A percentile compares a stretch with the other conserved stretches of the same genome.
Conservation (phyloP, 2,888 invertebrate genomes). For the Ceramica pisi region DNA sequence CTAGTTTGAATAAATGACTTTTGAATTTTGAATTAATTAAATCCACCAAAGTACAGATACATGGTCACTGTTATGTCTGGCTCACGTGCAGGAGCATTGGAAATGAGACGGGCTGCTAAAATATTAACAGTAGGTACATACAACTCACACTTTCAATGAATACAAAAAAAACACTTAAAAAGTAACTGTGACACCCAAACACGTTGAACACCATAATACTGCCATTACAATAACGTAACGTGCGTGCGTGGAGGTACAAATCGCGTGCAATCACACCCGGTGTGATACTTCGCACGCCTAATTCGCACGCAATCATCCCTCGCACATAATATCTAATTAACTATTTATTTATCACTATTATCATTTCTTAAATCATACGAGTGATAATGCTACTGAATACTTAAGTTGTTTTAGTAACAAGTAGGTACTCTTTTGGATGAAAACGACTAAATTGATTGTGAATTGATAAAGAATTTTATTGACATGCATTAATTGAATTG, state of each 20-base stretch:
- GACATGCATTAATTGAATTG: too few relatives aligned
- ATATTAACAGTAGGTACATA: background rate
- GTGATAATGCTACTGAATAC: background rate
- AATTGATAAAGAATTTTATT: too few relatives aligned
- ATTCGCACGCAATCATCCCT: constrained; percentile 79
- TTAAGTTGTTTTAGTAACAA: background rate
- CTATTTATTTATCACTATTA: constrained; percentile 50
- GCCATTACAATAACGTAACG: constrained; percentile 38
- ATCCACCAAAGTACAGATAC: too few relatives aligned
- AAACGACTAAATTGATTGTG: too few relatives aligned
- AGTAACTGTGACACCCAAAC: constrained; percentile 60
- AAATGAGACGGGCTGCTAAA: background rate
- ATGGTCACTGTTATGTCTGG: too few relatives aligned
- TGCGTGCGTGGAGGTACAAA: constrained; percentile 70
- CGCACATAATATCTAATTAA: constrained; percentile 53
- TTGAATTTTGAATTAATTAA: too few relatives aligned
- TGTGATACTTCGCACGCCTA: constrained; percentile 84
- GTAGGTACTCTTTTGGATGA: too few relatives aligned
- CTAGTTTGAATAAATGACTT: too few relatives aligned
- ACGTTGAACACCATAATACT: constrained; percentile 3
- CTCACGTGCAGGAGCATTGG: too few relatives aligned
- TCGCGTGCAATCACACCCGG: constrained; percentile 82
- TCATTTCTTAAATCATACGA: constrained; percentile 26
- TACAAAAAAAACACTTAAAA: background rate
- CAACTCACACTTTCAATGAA: background rate